phyloP scores from a whole-genome alignment of 2,113 vertebrate genomes.

The Calonectris borealis region DNA sequence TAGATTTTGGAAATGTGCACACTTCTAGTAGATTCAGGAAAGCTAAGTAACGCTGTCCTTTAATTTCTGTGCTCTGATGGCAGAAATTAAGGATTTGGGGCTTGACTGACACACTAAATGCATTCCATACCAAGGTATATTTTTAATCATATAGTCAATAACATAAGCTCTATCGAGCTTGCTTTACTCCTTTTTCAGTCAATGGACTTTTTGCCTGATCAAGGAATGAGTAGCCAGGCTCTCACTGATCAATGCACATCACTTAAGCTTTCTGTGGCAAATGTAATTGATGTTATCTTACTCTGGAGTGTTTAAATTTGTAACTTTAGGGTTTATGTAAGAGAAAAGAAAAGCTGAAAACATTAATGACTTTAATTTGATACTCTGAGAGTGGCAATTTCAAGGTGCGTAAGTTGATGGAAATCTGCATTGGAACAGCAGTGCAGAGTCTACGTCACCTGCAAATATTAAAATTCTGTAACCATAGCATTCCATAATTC shows the following conservation, averaged over 20 bases:
- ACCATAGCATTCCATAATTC: constrained; percentile 35
- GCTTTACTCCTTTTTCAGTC: constrained; percentile 24
- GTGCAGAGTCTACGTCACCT: constrained; percentile 11
- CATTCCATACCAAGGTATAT: not conserved
- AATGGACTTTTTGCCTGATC: not conserved
- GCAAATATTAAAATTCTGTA: constrained; percentile 40
- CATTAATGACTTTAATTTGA: constrained; percentile 31
- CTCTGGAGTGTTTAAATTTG: constrained; percentile 4
- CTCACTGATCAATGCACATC: not conserved
- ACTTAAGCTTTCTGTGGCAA: constrained; percentile 17
- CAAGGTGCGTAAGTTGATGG: constrained; percentile 14
- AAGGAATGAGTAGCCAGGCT: not conserved
- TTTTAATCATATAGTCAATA: not conserved
- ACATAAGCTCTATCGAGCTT: not conserved
- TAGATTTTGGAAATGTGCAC: not conserved
- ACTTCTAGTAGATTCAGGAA: constrained; percentile 8
- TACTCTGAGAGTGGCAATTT: not conserved
- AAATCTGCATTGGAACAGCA: constrained; percentile 14
- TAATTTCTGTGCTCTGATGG: not conserved
- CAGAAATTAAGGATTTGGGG: not conserved
- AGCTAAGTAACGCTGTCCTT: not conserved
- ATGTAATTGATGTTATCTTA: not conserved
- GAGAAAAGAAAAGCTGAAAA: constrained; percentile 6
- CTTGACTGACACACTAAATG: not conserved
- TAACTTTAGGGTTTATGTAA: constrained; percentile 23